Evolutionary conservation across 2,113 vertebrate species (phyloP), one percentile per base, ranked within the genome.

Genomic region (Oreotrochilus melanogaster): DNA sequence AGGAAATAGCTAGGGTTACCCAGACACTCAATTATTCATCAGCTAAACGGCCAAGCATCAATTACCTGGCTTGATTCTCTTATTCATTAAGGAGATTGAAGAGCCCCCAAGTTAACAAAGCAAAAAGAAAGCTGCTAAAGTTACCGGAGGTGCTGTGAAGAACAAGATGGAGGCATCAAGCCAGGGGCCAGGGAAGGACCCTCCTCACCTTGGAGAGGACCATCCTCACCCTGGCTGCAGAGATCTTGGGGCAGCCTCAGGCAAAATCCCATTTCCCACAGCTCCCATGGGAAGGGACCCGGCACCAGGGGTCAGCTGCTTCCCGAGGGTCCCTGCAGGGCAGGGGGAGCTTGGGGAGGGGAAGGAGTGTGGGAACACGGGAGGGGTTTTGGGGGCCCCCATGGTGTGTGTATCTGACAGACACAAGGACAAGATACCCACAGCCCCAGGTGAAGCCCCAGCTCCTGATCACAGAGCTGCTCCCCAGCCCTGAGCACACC

Each of bases 21-120:
- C 98, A 98, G 98, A 98, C 98, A 64, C 96, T 99, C 97, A 99
- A 99, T 99, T 98, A 99, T 99, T 99, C 91, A 99, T 98, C 97
- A 97, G 97, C 97, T 97, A 96, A 98, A 98, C 78, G 97, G 98
- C 96, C 98, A 98, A 98, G 99, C 99, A 98, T 99, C 99, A 98
- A 98, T 99, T 99, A 99, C 99, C 98, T 97, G 97, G 97, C 98
- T 98, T 98, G 98, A 98, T 98, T 98, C 97, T 98, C 98, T 98
- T 98, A 97, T 99, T 99, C 99, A 99, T 99, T 99, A 99, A 98
- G 98, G 97, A 99, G 98, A 99, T 99, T 99, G 99, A 99, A 98
- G 96, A 98, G 92, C 51, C 85, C 51, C 85, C 79, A 91, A 96
- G 92, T 96, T 97, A 95, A 98, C 94, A 97, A 98, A 98, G 97